Evolutionary conservation across 2,797 vertebrate genomes (phyloP), one percentile per base, ranked within the genome.

Genomic region (Trachurus trachurus): DNA sequence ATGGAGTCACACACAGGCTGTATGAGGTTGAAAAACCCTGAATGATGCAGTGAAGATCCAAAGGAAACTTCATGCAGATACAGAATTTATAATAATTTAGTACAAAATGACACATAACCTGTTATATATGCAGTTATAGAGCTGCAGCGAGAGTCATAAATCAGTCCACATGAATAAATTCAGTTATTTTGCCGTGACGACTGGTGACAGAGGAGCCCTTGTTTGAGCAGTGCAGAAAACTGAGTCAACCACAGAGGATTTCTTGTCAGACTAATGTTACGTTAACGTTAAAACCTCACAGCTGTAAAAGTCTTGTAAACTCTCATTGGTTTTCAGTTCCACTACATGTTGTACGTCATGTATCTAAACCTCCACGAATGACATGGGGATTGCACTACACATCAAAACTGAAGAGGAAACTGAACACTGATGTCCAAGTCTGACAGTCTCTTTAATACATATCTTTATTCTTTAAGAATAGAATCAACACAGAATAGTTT

Each of bases 391-490:
- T 4, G 29, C 64, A 17, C 26, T 37, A n/a, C 6, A 47, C 26
- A 56, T 10, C 1, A 31, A 37, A 63, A 47, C 13, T 9, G 2
- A 64, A 56, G 17, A 50, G 34, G 29, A 70, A 80, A 66, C 54
- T 34, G 16, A 72, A 72, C 58, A 74, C 53, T 39, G 62, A 68
- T 10, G 19, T 66, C 45, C 10, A 47, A 73, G 29, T 42, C 57
- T 53, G 64, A 71, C 71, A 40, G 17, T 74, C 77, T 89, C 84
- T 93, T 91, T 88, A 92, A 89, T 91, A 95, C 89, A 94, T 85
- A 91, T 89, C 86, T 95, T 96, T 95, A 96, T 95, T 95, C 90
- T 94, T 94, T 93, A 95, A 95, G 94, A 95, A 95, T 92, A 95
- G 71, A 95, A 89, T 93, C 78, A 91, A 89, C 81, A 89, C 89